Base-by-base conservation (phyloP, 2,113 vertebrate species). In the Lamprologus speciosus region DNA sequence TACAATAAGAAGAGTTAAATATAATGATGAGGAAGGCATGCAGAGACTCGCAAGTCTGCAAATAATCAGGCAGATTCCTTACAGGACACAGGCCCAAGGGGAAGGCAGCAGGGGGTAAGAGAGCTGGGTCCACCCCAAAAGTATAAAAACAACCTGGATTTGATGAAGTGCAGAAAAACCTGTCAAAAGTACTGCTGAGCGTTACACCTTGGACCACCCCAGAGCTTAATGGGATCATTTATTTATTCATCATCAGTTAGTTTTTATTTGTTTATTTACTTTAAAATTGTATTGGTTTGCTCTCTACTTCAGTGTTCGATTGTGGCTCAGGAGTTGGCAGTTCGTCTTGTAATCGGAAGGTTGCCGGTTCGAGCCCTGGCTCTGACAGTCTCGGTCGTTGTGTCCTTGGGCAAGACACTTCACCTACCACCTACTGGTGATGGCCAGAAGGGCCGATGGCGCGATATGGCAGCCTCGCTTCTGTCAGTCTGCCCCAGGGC, bases 401-500 rank as follows among this genome's bases (percentile, higher is more conserved):
- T 47, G 45, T 47, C 14, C 45, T 16, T 47, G 45, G 45, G 45
- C 45, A 47, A 47, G 45, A 47, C 45, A 47, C 14, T 1, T 47
- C 6, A 2, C 3, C 42, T 16, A 0, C 6, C 6, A 3, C 42
- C 1, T 45, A 45, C 42, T 45, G 42, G 42, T 45, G 42, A 0
- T 45, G 42, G 13, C 6, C 42, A 45, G 13, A 45, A 1, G 13
- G 42, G 42, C 42, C 1, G 42, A 45, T 45, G 42, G 42, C 0
- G 3, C 42, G 2, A 45, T 14, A 4, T 45, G 42, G 42, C 13
- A 7, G 6, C 42, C 0, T 45, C 2, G 42, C 42, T 1, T 45
- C 13, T 14, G 2, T 45, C 13, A 45, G 42, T 45, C 3, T 2
- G 13, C 13, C 42, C 1, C 6, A 14, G 42, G 13, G 42, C 6